Evolutionary conservation across 64 coral and sea anemone species (phyloP).

Genomic region (Acropora yongei): DNA sequence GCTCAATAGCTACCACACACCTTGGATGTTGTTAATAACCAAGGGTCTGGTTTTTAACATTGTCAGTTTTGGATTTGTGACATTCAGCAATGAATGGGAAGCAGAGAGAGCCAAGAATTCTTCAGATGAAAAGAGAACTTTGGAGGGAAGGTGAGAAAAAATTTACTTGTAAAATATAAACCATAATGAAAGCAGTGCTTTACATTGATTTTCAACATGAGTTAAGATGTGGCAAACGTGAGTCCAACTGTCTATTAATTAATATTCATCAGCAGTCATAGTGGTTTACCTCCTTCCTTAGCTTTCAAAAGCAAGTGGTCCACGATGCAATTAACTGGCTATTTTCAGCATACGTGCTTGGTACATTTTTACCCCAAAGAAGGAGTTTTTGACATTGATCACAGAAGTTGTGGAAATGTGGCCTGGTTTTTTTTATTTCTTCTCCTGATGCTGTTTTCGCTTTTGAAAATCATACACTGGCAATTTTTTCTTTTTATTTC

Average conservation of each 20-base stretch:
- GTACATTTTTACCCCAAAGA: no score
- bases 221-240: no score
- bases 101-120: constrained; percentile 86
- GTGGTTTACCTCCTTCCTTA: no score
- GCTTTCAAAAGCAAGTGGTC: no score
- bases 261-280: no score
- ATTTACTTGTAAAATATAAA: background rate
- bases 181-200: background rate
- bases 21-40: background rate
- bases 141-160: constrained; percentile 80
- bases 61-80: constrained; percentile 92
- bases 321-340: no score
- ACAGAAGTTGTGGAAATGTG: background rate
- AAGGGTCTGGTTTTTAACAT: background rate
- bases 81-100: constrained; percentile 86
- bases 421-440: background rate
- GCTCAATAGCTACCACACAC: no score
- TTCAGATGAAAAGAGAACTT: constrained; percentile 74
- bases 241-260: no score
- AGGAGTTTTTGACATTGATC: no score
- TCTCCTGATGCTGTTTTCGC: background rate
- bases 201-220: background rate
- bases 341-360: no score
- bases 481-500: background rate
- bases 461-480: background rate